Evolutionary conservation across 2,113 vertebrate genomes (phyloP).

Genomic region (Chaenogobius annularis): DNA sequence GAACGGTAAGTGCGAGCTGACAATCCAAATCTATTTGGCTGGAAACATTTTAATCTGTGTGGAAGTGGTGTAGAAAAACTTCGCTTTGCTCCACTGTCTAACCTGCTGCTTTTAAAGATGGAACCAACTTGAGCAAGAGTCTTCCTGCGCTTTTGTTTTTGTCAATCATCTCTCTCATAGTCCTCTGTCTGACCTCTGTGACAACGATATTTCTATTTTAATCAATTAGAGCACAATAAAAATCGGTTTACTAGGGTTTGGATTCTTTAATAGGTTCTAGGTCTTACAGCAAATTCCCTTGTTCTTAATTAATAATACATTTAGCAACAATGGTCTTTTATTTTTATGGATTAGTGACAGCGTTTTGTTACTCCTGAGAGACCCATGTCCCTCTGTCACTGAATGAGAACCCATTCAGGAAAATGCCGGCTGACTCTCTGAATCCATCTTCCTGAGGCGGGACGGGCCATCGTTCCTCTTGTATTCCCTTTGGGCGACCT

Average conservation of each 20-base stretch:
- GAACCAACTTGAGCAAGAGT: neutral
- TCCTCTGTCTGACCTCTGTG: neutral
- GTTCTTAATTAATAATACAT: neutral
- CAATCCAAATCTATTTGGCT: constrained; percentile 32
- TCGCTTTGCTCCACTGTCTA: neutral
- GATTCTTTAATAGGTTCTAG: too few relatives aligned
- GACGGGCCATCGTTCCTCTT: constrained; percentile 44
- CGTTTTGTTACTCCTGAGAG: neutral
- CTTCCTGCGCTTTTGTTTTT: neutral
- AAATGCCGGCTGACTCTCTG: constrained; percentile 55
- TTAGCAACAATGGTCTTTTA: neutral
- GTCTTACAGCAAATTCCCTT: too few relatives aligned
- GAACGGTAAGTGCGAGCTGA: constrained; percentile 29
- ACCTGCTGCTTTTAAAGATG: neutral
- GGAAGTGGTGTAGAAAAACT: constrained; percentile 11
- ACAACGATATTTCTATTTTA: neutral
- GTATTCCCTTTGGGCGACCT: constrained; percentile 41
- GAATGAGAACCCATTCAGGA: constrained; percentile 46
- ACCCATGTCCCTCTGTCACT: constrained; percentile 3
- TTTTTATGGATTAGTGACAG: neutral
- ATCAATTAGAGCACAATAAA: neutral
- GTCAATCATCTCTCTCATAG: neutral
- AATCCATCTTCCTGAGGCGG: constrained; percentile 62
- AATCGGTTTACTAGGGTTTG: neutral
- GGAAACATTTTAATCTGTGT: constrained; percentile 43